Base-by-base conservation (phyloP, 2,797 vertebrate species). In the Coregonus ussuriensis region DNA sequence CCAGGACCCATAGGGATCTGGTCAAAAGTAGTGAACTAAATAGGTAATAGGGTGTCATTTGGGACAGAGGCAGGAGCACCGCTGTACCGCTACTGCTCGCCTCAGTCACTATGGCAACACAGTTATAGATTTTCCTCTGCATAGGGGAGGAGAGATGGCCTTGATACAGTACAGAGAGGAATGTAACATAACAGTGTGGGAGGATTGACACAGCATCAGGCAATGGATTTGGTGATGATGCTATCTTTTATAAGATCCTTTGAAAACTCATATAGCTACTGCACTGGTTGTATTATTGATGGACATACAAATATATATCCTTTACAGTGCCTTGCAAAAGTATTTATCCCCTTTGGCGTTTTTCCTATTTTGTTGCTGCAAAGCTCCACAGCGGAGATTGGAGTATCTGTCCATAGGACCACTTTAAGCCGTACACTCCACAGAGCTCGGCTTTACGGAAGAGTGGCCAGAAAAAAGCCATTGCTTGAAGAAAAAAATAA, bases 81-180 rank as follows among this genome's bases (percentile, higher is more conserved):
- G 21, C 9, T 25, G 21, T 62, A 4, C 65, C 13, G 7, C 65
- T 15, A 13, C 65, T 15, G 33, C 65, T 53, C 41, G 47, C 18
- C 7, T 56, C 15, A 15, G 80, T 78, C 63, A 67, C 77, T 68
- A 78, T 82, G 80, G 80, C 77, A 81, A 75, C 75, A 21, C 29
- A 31, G 16, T 74, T 53, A 41, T 69, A 51, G 52, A 14, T 76
- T 65, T 75, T 35, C 56, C 54, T 41, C 29, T 25, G 21, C 37
- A 66, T 25, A 75, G 74, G 25, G 62, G 18, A 56, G 21, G 59
- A 75, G 65, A 67, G 35, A 25, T 35, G n/a, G 31, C 37, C 52
- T 71, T 59, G 29, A 70, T 53, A 18, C 15, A 16, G 6, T 31
- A 51, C 47, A 71, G 21, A 54, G 25, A 9, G 51, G 14, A 72